phyloP scores from a whole-genome alignment of 2,888 invertebrate genomes.

The Hypolimnas misippus region DNA sequence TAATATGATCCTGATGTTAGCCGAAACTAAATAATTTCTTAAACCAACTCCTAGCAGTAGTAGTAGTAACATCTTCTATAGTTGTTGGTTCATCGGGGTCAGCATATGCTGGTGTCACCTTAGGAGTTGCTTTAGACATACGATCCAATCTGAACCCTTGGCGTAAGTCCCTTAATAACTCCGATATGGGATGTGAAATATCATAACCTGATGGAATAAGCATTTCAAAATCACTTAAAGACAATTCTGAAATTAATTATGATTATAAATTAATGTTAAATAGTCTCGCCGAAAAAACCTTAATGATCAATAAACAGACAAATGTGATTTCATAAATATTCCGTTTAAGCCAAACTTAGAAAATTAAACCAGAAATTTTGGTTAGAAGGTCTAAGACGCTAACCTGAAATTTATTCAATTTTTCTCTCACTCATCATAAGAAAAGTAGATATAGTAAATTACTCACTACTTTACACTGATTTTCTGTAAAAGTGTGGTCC shows the following conservation, averaged over 20 bases:
- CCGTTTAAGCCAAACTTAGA: no score
- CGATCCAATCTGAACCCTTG: slow-evolving; percentile 57
- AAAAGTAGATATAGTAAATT: no score
- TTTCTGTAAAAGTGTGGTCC: no score
- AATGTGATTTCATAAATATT: no score
- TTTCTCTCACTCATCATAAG: no score
- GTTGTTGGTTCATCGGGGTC: slow-evolving; percentile 51
- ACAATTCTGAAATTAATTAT: slow-evolving; percentile 19
- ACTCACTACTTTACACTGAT: no score
- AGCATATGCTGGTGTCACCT: slow-evolving; percentile 51
- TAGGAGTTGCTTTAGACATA: slow-evolving; percentile 26
- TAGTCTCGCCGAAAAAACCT: no score
- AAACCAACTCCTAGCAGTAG: slow-evolving; percentile 56
- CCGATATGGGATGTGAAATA: slow-evolving; percentile 55
- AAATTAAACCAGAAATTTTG: no score
- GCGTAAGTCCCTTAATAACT: slow-evolving; percentile 62
- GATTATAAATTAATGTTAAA: no score
- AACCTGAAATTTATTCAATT: no score
- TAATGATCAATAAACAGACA: no score
- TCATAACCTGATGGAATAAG: slow-evolving; percentile 53
- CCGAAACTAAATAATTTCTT: slow-evolving; percentile 32
- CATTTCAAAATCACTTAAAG: background rate
- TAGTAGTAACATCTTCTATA: slow-evolving; percentile 39
- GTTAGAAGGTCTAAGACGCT: no score
- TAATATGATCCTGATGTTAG: background rate